Base-by-base conservation (phyloP, 2,113 vertebrate genomes). In the Podocnemis expansa region DNA sequence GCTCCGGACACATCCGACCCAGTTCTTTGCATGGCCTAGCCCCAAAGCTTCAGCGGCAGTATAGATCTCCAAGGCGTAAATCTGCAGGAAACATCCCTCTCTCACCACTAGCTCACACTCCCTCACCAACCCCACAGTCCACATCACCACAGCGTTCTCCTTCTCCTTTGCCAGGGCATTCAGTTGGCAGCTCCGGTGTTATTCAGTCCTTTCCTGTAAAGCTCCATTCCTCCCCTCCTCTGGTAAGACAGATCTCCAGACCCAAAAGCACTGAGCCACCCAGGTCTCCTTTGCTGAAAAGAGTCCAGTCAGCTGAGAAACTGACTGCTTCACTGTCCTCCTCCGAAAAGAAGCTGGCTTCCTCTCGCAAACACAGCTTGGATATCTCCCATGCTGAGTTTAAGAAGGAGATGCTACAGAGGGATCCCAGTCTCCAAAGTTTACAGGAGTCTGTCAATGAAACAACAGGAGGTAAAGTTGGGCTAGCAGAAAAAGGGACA, bases 41-140 rank as follows among this genome's bases (percentile, higher is more conserved):
- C 34, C 99, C 99, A 29, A 99, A 99, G 96, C 99, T 99, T 22
- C 99, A 99, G 92, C 98, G 99, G 49, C 99, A 99, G 93, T 99
- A 99, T 97, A 98, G 99, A 63, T 99, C 99, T 10, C 99, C 99
- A 0, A 97, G 99, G 24, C 99, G 99, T 96, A 99, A 99, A 97
- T 99, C 99, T 2, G 99, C 99, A 0, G 99, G 99, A 52, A 99
- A 99, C 97, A 99, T 99, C 97, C 99, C 99, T 0, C 98, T 99
- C 78, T 99, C 99, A 1, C 99, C 99, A 0, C 97, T 99, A 94
- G 99, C 99, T 49, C 99, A 99, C 85, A 99, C 99, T 27, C 99
- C 99, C 0, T 99, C 99, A 0, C 99, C 99, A 27, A 99, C 99
- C 4, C 99, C 98, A 0, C 99, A 99, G 96, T 98, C 99, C 96